Base-by-base conservation (phyloP, 2,797 vertebrate species). In the Gouania willdenowi region DNA sequence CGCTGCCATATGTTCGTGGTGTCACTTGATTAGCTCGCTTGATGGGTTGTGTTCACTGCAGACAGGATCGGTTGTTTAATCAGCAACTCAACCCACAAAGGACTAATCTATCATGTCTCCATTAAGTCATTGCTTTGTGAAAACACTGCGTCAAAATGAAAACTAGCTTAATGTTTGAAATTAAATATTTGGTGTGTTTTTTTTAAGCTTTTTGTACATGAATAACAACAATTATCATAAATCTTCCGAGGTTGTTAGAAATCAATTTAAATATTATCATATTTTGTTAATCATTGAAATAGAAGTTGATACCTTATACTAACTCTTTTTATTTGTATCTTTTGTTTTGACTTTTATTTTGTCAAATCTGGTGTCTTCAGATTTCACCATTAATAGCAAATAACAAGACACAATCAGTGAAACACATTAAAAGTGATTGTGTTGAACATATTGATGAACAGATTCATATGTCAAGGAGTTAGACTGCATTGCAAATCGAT, bases 51-150 rank as follows among this genome's bases (percentile, higher is more conserved):
- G 3, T 21, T 43, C 13, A 20, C 21, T 24, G 19, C 22, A 39
- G 26, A 51, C 41, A 49, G 24, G 7, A 55, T 34, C n/a, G 12
- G 21, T 19, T 65, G 12, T 59, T 32, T 41, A 55, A 56, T 62
- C 22, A 39, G 33, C 41, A 19, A 49, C 23, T 20, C 18, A 38
- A 31, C 47, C 16, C 27, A 13, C 12, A 36, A 18, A 41, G 37
- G 50, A 27, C 23, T n/a, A 26, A 34, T 50, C 17, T 8, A 8
- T 11, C 13, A 6, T 16, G 21, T 40, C 22, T 45, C 16, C 68
- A 53, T 7, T 8, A 13, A 22, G 11, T 14, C 35, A 12, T 43
- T 8, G 5, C 43, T 41, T 11, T 6, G 3, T 9, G 3, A 22
- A 15, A 11, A 38, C 37, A 14, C 4, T n/a, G 4, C 33, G 34